Base-by-base conservation (phyloP, 2,113 vertebrate species). In the Anarhynchus alexandrinus region DNA sequence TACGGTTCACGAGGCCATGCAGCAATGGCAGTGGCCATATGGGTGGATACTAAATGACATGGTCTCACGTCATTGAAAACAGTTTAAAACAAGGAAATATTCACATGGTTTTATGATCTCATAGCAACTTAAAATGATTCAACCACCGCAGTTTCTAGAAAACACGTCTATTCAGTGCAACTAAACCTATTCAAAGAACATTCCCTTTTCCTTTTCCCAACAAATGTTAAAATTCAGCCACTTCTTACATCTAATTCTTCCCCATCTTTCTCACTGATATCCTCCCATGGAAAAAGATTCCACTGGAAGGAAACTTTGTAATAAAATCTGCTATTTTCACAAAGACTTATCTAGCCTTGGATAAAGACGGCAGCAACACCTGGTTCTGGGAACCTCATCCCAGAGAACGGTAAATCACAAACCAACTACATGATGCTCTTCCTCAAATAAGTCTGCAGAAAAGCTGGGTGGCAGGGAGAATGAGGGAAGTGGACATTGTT, bases 1-100 rank as follows among this genome's bases (percentile, higher is more conserved):
- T 2, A 3, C 1, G 15, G 62, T 25, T 58, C n/a, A 4, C 3
- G 23, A 42, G 34, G 59, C 36, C 13, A 9, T 1, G 32, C 42
- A 26, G 66, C 55, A 54, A 52, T 4, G 26, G 57, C 70, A 59
- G 47, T 10, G 62, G 22, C 38, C 54, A 7, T 12, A 19, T 1
- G 8, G 30, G 22, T 23, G 26, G 54, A 23, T 23, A 23, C 12
- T 16, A 30, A 77, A 71, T 29, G 32, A 21, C 14, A 5, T 6
- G 10, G 38, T 19, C 51, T 90, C 14, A 12, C 23, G 83, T 82
- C 55, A 36, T 9, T 27, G 34, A 49, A 55, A 54, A 58, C 5
- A 45, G 21, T n/a, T 52, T 8, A 43, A 86, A 69, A 15, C 34
- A 66, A 45, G 47, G 65, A 83, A 86, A 66, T 32, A 49, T 12